A percentile compares a stretch with the other conserved stretches of the same genome.
phyloP scores from a whole-genome alignment of 1,140 invertebrate species.

The Dreissena rostriformis region DNA sequence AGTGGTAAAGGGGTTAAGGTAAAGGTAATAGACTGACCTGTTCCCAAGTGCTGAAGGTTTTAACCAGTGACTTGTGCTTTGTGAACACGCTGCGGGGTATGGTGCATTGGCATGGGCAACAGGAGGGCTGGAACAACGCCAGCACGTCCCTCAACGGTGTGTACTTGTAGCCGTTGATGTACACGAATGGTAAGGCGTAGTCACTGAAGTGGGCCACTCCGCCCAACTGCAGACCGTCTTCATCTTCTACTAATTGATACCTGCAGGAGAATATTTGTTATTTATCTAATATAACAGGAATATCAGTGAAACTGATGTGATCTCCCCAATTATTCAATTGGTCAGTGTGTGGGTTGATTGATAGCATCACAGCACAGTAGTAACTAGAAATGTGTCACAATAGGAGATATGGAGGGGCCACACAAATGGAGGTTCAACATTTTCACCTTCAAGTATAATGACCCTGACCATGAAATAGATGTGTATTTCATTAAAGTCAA shows the following conservation, averaged over 20 bases:
- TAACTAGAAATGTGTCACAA: too few relatives aligned
- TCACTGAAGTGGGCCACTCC: slow-evolving; percentile 36
- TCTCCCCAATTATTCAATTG: too few relatives aligned
- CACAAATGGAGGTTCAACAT: too few relatives aligned
- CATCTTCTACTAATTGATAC: slow-evolving; percentile 48
- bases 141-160: slow-evolving; percentile 40
- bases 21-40: slow-evolving; percentile 18
- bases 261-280: not conserved
- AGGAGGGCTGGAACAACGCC: slow-evolving; percentile 7
- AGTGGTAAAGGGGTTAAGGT: too few relatives aligned
- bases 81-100: slow-evolving; percentile 42
- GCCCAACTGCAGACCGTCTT: slow-evolving; percentile 42
- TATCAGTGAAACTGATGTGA: too few relatives aligned
- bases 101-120: slow-evolving; percentile 22
- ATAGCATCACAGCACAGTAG: too few relatives aligned
- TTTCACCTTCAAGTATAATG: too few relatives aligned
- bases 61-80: slow-evolving; percentile 39
- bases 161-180: slow-evolving; percentile 53
- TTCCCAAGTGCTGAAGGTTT: slow-evolving; percentile 46
- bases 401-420: too few relatives aligned
- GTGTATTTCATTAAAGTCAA: too few relatives aligned
- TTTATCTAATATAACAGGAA: too few relatives aligned
- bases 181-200: slow-evolving; percentile 46
- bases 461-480: too few relatives aligned
- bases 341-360: too few relatives aligned